Evolutionary conservation across 2,888 invertebrate genomes (phyloP), one percentile per base, ranked within the genome.

Genomic region (Trisateles emortualis): DNA sequence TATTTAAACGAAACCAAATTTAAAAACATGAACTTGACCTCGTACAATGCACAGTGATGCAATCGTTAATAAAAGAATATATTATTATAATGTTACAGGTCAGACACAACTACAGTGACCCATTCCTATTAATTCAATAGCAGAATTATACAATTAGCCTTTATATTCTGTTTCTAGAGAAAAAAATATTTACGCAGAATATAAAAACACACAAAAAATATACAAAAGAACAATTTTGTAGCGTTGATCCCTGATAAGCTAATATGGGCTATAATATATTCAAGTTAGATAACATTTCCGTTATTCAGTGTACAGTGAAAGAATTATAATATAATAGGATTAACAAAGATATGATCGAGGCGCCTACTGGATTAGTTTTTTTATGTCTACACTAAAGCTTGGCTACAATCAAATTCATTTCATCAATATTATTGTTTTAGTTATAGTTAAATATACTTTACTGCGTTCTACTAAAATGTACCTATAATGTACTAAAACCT

Each of bases 281-380:
- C 53, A 41, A 45, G 36, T 64, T 29, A 58, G 62, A 73, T 70
- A 61, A 60, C 26, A 56, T 56, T 71, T 59, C 49, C 35, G 56
- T 55, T 66, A 43, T 44, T 41, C 41, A 43, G 19, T 32, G 40
- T 38, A 43, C 50, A 42, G 40, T 60, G 51, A 53, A 63, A 64
- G 56, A 64, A 73, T 71, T 68, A 68, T 64, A 64, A 66, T 65
- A 56, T 76, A 74, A 74, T 74, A 78, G 72, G 75, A 78, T 78
- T 77, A 72, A 41, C 22, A 42, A 8, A 44, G 71, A 68, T 72
- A 72, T 59, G 36, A 52, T 38, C 19, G 52, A 64, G 74, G 72
- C 65, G 73, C 74, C 74, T 60, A 32, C 2, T 41, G 72, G 84
- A 82, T 85, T 85, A 81, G 44, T 51, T 57, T 66, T 74, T 77